These are phyloP conservation scores for Cephus runcator DNA, from an alignment of 2,888 invertebrate genomes.

Conservation along the genomic window DNA sequence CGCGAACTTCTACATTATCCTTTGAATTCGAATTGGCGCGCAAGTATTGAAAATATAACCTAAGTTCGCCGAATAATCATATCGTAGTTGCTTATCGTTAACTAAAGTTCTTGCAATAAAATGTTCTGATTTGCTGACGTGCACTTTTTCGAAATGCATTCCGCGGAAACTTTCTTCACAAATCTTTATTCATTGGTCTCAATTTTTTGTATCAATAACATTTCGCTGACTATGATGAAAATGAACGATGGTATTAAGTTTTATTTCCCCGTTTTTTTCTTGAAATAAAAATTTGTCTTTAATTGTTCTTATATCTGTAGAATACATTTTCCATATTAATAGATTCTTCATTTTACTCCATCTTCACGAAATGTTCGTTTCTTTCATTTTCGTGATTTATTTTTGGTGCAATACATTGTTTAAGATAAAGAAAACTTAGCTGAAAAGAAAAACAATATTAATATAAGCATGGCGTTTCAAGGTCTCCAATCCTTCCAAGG, in stretches of 20 bases:
- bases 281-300: not conserved
- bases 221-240: not conserved
- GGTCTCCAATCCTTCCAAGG: slow-evolving; percentile 85
- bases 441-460: not conserved
- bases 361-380: not conserved
- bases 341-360: not conserved
- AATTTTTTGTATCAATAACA: not conserved
- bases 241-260: not conserved
- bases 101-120: slow-evolving; percentile 24
- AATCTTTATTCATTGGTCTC: not conserved
- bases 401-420: slow-evolving; percentile 16
- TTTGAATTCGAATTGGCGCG: slow-evolving; percentile 62
- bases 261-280: not conserved
- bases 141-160: not conserved
- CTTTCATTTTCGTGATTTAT: not conserved
- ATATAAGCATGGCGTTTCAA: slow-evolving; percentile 65
- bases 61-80: slow-evolving; percentile 32
- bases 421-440: slow-evolving; percentile 12
- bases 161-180: not conserved
- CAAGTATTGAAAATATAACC: slow-evolving; percentile 55
- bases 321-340: not conserved
- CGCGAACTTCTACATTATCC: slow-evolving; percentile 51
- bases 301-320: not conserved
- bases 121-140: not conserved
- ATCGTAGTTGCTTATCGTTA: slow-evolving; percentile 3